Evolutionary conservation across 2,797 vertebrate species (phyloP).

Genomic region (Lagocephalus sceleratus): DNA sequence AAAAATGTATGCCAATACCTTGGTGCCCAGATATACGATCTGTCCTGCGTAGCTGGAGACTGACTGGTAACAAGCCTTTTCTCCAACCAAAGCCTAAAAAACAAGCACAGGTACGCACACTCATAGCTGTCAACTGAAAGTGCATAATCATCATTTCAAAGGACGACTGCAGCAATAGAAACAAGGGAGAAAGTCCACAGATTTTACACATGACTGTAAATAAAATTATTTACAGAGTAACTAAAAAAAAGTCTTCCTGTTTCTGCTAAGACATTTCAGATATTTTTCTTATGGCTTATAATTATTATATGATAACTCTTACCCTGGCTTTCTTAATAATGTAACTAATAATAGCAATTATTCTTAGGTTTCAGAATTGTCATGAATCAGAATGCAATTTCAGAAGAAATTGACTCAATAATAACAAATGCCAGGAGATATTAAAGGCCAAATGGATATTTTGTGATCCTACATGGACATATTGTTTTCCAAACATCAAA

Average conservation of each 20-base stretch:
- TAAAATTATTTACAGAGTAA: background rate
- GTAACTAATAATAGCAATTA: no score
- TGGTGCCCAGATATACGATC: slow-evolving; percentile 93
- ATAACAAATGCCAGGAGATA: no score
- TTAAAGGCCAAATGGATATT: background rate
- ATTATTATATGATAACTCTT: no score
- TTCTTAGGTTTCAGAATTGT: no score
- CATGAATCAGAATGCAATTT: no score
- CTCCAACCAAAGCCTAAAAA: slow-evolving; percentile 90
- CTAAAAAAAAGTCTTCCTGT: background rate
- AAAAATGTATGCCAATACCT: slow-evolving; percentile 74
- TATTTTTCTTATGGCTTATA: no score
- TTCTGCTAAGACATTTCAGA: no score
- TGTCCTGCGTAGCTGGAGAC: slow-evolving; percentile 90
- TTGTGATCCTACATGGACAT: no score
- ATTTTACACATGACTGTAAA: background rate
- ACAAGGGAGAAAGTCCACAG: background rate
- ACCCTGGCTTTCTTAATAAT: no score
- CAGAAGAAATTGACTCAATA: no score
- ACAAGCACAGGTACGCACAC: slow-evolving; percentile 12
- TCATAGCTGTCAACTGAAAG: background rate
- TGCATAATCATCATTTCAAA: background rate
- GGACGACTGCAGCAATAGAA: background rate
- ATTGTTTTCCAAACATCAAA: no score
- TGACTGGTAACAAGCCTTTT: slow-evolving; percentile 96